A percentile compares a stretch with the other conserved stretches of the same genome.
Conservation (phyloP, 2,113 vertebrate genomes). For the Dissostichus mawsoni region DNA sequence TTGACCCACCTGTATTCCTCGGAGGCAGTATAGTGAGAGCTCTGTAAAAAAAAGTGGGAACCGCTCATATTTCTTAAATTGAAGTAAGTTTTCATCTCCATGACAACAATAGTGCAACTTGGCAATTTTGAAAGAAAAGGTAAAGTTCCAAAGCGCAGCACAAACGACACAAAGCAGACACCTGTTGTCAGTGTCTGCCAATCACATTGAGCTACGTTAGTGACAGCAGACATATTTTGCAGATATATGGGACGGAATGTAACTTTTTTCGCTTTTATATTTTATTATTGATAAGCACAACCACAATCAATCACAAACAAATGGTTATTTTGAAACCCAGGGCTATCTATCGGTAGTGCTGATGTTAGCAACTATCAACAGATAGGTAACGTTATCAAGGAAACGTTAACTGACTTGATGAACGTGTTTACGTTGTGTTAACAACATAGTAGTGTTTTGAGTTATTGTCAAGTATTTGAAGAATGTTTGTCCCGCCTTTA, state of each 20-base stretch:
- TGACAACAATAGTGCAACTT: neutral
- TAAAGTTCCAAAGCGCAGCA: neutral
- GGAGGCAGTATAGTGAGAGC: constrained; percentile 32
- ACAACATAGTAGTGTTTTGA: neutral
- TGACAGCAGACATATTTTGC: neutral
- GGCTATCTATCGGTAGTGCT: neutral
- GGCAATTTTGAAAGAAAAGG: neutral
- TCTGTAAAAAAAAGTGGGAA: constrained; percentile 29
- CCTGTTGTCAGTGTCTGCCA: constrained; percentile 2
- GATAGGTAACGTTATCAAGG: constrained; percentile 2
- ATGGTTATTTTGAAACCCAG: neutral
- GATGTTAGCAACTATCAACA: neutral
- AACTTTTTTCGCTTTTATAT: neutral
- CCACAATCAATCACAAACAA: neutral
- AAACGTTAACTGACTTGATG: neutral
- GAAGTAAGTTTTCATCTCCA: neutral
- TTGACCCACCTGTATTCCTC: constrained; percentile 58
- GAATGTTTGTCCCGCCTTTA: too few species aligned
- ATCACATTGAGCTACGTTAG: constrained; percentile 10
- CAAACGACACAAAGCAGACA: neutral
- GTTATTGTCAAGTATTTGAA: neutral
- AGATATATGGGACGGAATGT: too few species aligned
- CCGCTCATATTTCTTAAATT: neutral
- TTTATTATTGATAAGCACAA: neutral
- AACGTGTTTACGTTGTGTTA: neutral